Conservation (phyloP, 1,140 invertebrate genomes). For the Chrysomallon squamiferum region DNA sequence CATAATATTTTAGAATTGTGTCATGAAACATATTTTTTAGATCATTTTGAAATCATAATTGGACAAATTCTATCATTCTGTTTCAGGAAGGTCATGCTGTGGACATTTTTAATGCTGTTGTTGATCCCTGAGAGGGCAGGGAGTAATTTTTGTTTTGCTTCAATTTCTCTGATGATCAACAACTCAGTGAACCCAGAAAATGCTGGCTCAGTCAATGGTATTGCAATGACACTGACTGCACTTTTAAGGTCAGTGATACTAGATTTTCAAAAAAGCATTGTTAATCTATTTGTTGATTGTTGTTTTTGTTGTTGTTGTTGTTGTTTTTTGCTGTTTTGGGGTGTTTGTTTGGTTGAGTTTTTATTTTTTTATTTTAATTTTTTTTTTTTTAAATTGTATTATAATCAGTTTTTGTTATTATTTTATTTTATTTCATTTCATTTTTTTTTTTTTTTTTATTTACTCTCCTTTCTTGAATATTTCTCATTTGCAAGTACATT, state of each 20-base stretch:
- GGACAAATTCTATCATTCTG: background rate
- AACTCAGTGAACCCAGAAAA: slow-evolving; percentile 43
- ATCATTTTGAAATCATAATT: no score
- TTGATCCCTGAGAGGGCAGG: slow-evolving; percentile 37
- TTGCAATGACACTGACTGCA: slow-evolving; percentile 55
- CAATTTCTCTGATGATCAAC: slow-evolving; percentile 52
- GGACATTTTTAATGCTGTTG: slow-evolving; percentile 36
- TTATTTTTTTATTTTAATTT: background rate
- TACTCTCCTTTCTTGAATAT: no score
- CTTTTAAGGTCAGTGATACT: slow-evolving; percentile 31
- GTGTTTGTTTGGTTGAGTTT: background rate
- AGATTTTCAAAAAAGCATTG: background rate
- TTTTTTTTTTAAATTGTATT: background rate
- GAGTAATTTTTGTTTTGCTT: slow-evolving; percentile 49
- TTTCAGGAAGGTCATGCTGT: slow-evolving; percentile 37
- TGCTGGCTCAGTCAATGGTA: slow-evolving; percentile 50
- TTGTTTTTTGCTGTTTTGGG: background rate
- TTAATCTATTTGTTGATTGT: background rate
- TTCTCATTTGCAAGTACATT: no score
- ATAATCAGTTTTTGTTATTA: background rate
- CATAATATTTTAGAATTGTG: no score
- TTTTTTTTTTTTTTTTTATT: background rate
- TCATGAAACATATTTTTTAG: no score
- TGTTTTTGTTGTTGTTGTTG: background rate
- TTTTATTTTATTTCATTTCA: background rate